Base-by-base conservation (phyloP, 2,113 vertebrate species). In the Podocnemis expansa region DNA sequence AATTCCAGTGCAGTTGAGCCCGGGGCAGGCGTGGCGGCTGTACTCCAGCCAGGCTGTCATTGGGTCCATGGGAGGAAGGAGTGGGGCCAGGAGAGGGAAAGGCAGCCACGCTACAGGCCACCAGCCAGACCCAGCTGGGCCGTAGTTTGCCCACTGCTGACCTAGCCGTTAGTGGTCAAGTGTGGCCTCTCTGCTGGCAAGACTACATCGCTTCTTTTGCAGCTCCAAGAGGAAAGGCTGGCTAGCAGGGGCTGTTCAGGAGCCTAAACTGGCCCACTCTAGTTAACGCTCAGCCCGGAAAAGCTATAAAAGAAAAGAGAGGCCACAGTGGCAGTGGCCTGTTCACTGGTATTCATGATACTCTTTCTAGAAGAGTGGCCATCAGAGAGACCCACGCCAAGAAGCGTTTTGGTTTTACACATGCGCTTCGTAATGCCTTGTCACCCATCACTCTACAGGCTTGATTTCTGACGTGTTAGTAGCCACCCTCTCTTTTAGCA, bases 401-500 rank as follows among this genome's bases (percentile, higher is more conserved):
- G 12, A 3, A 14, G 1, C 0, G 0, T 55, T 43, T 41, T 60
- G 49, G 29, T 82, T 86, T 83, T 76, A 56, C 43, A 70, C 70
- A 76, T 70, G 0, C 0, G 0, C 56, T 82, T 87, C 55, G 81
- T 43, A 47, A 55, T 85, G 84, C 52, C 63, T 73, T 92, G 80
- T 85, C 92, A 94, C 84, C 92, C 86, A 51, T 94, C 81, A 80
- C 93, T 86, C 92, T 89, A 80, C 90, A 89, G 51, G 91, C 47
- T 91, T 96, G 91, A 91, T 85, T 94, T 89, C 93, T 96, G 90
- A 86, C 78, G 73, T 80, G 87, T 96, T n/a, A n/a, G 94, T 79
- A 89, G 47, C 85, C 31, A 0, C 67, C 81, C 63, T 85, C 51
- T 89, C 88, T 85, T 87, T 91, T 49, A 94, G 75, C 83, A 84